Evolutionary conservation across 2,888 invertebrate genomes (phyloP).

Genomic region (Diloba caeruleocephala): DNA sequence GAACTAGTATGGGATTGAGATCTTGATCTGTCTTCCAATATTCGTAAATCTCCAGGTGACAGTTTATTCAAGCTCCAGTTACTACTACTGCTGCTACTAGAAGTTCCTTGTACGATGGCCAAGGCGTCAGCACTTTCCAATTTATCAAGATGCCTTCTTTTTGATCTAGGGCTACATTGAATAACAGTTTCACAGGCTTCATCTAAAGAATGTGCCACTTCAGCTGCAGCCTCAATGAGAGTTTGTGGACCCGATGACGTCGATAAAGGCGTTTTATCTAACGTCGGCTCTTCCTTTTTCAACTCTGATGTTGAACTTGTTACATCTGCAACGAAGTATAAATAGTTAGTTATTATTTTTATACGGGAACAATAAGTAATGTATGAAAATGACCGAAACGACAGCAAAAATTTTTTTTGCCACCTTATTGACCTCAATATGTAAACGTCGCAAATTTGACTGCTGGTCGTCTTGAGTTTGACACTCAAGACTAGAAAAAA

Average conservation of each 20-base stretch:
- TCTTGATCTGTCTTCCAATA: constrained; percentile 78
- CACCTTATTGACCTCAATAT: too few relatives aligned
- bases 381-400: too few relatives aligned
- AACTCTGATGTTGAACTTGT: constrained; percentile 62
- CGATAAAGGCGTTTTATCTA: constrained; percentile 62
- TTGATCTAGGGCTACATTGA: constrained; percentile 89
- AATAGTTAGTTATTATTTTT: not conserved
- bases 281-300: constrained; percentile 65
- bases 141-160: constrained; percentile 85
- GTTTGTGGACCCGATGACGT: constrained; percentile 77
- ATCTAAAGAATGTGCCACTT: constrained; percentile 91
- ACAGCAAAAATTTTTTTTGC: too few relatives aligned
- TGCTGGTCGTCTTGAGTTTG: too few relatives aligned
- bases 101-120: constrained; percentile 83
- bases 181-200: constrained; percentile 92
- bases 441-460: too few relatives aligned
- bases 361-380: not conserved
- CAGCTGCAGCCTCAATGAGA: constrained; percentile 91
- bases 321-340: constrained; percentile 68
- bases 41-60: constrained; percentile 84
- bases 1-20: constrained; percentile 87
- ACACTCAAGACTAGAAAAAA: too few relatives aligned
- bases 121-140: constrained; percentile 84
- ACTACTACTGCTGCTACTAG: constrained; percentile 87
- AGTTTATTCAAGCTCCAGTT: constrained; percentile 87